These are phyloP conservation scores for Stomatorhinus ivindoensis DNA, from an alignment of 2,113 vertebrate species.

Conservation along the genomic window DNA sequence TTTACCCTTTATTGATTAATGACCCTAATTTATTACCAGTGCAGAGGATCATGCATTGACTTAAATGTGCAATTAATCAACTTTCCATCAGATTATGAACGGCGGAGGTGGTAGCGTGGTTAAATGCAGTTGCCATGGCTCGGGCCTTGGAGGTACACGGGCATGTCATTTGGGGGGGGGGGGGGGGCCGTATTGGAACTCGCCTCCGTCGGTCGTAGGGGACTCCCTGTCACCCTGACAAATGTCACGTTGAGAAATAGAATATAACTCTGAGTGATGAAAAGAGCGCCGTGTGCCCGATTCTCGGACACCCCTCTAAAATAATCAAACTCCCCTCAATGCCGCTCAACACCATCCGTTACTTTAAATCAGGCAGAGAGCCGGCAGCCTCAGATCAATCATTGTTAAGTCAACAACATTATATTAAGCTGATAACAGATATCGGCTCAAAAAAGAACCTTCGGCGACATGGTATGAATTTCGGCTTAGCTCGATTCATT, in stretches of 20 bases:
- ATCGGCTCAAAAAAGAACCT: constrained; percentile 74
- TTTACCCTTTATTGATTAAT: constrained; percentile 99
- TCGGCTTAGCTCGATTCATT: constrained; percentile 64
- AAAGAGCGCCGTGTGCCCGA: constrained; percentile 67
- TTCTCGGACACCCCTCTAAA: constrained; percentile 67
- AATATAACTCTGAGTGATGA: constrained; percentile 85
- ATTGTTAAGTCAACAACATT: constrained; percentile 96
- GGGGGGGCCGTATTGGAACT: constrained; percentile 72
- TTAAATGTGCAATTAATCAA: constrained; percentile 99
- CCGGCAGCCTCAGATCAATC: constrained; percentile 86
- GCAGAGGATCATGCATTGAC: constrained; percentile 89
- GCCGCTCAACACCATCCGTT: constrained; percentile 81
- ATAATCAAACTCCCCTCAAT: constrained; percentile 79
- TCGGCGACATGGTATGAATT: constrained; percentile 79
- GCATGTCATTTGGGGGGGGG: constrained; percentile 53
- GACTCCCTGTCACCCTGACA: constrained; percentile 77
- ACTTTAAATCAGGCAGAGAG: constrained; percentile 72
- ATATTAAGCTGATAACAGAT: constrained; percentile 87
- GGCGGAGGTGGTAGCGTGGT: constrained; percentile 68
- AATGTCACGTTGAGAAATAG: constrained; percentile 75
- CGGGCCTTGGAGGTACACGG: constrained; percentile 62
- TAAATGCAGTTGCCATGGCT: constrained; percentile 64
- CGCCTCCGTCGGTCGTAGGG: constrained; percentile 81
- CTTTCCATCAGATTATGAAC: constrained; percentile 96
- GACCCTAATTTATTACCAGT: constrained; percentile 98